phyloP scores from a whole-genome alignment of 1,140 invertebrate genomes.

The Laupala kohalensis region DNA sequence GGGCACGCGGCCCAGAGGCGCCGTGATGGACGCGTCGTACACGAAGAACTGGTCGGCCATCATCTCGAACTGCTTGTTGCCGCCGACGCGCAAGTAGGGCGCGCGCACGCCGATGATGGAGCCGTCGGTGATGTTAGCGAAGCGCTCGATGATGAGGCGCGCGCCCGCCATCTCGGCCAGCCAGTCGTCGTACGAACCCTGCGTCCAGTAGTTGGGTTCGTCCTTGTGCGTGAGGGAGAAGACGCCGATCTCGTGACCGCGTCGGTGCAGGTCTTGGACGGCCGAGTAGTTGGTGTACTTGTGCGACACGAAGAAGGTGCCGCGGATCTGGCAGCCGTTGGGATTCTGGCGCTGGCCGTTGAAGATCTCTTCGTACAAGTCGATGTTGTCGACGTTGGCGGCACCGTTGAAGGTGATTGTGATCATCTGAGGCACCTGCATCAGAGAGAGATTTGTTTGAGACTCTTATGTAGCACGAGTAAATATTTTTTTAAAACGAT shows the following conservation, averaged over 20 bases:
- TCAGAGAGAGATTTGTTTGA: not conserved
- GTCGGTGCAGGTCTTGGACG: constrained; percentile 75
- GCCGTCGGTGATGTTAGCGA: constrained; percentile 82
- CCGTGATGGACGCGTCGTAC: constrained; percentile 88
- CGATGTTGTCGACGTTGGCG: constrained; percentile 87
- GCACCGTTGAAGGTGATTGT: constrained; percentile 90
- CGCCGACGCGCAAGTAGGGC: constrained; percentile 80
- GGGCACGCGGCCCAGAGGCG: constrained; percentile 71
- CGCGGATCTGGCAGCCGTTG: constrained; percentile 85
- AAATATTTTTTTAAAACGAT: not conserved
- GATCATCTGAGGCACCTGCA: constrained; percentile 79
- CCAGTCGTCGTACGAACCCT: constrained; percentile 82
- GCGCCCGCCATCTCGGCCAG: constrained; percentile 91
- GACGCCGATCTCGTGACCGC: constrained; percentile 85
- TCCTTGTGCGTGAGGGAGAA: constrained; percentile 90
- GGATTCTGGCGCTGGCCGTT: constrained; percentile 74
- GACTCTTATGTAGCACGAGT: not conserved
- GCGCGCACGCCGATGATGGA: constrained; percentile 78
- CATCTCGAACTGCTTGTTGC: constrained; percentile 92
- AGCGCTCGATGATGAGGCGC: constrained; percentile 71
- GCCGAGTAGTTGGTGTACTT: constrained; percentile 93
- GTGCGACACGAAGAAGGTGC: constrained; percentile 92
- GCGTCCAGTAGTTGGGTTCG: constrained; percentile 77
- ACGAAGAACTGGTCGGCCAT: constrained; percentile 91
- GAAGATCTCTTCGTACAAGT: constrained; percentile 81